These are phyloP conservation scores for Pangasius krempfi DNA, from an alignment of 2,797 vertebrate species.

Conservation along the genomic window DNA sequence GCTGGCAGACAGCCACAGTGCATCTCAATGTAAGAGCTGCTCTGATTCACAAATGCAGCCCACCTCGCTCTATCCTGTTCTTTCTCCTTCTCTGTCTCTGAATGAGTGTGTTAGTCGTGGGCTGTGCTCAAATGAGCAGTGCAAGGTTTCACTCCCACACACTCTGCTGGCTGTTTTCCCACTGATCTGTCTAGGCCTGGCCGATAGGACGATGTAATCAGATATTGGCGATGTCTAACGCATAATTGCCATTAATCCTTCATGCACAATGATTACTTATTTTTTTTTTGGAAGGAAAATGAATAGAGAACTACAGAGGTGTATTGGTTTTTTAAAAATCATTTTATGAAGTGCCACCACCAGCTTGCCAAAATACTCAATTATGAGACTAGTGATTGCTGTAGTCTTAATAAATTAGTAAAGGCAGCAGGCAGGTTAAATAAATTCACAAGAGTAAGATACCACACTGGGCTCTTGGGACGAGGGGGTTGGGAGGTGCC, in stretches of 20 bases:
- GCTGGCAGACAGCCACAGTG: constrained; percentile 52
- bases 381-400: not conserved
- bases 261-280: not conserved
- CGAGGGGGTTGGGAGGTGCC: not conserved
- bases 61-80: constrained; percentile 59
- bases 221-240: not conserved
- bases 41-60: constrained; percentile 69
- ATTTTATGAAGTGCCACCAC: not conserved
- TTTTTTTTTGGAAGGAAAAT: not conserved
- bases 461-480: not conserved
- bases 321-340: not conserved
- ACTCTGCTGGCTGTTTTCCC: constrained; percentile 63
- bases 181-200: constrained; percentile 48
- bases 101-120: constrained; percentile 60
- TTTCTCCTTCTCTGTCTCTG: constrained; percentile 58
- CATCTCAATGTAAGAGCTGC: constrained; percentile 60
- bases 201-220: not conserved
- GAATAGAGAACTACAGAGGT: not conserved
- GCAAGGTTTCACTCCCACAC: constrained; percentile 63
- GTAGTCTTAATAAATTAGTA: not conserved
- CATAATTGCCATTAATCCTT: constrained; percentile 4
- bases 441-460: not conserved
- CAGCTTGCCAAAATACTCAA: not conserved
- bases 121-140: constrained; percentile 67
- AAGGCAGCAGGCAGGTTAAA: not conserved